Percentiles rank a stretch among this genome's conserved stretches.
phyloP scores from a whole-genome alignment of 2,797 vertebrate species.

The Tenualosa thibaudeaui region DNA sequence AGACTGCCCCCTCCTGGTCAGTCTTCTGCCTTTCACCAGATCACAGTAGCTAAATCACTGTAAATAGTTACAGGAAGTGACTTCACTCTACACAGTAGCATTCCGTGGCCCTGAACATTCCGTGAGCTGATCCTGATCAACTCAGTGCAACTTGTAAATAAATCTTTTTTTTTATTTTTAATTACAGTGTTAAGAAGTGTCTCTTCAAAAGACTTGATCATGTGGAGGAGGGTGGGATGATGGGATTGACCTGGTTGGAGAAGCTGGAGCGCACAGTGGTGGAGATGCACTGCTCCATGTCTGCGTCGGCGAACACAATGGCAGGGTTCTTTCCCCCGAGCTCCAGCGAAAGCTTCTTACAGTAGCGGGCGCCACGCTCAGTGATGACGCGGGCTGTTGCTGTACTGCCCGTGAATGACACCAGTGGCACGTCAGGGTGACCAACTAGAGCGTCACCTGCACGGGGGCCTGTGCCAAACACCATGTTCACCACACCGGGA shows the following conservation, averaged over 20 bases:
- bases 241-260: conserved; percentile 81
- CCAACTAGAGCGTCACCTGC: conserved; percentile 87
- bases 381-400: conserved; percentile 85
- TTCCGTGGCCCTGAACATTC: background rate
- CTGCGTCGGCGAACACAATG: conserved; percentile 88
- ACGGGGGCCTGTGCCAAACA: conserved; percentile 83
- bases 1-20: background rate
- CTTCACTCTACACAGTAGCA: background rate
- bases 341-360: conserved; percentile 92
- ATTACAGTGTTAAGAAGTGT: too few relatives aligned
- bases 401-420: conserved; percentile 96
- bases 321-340: conserved; percentile 97
- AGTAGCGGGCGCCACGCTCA: conserved; percentile 83
- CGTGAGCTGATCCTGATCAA: background rate
- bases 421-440: conserved; percentile 86
- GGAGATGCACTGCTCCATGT: conserved; percentile 84
- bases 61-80: background rate
- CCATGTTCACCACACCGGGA: conserved; percentile 88
- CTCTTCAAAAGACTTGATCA: too few relatives aligned
- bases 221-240: background rate
- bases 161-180: too few relatives aligned
- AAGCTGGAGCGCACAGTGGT: conserved; percentile 92
- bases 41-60: background rate
- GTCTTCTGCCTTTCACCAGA: background rate
- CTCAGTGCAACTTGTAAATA: too few relatives aligned